Percentiles rank a stretch among this genome's conserved stretches.
phyloP scores from a whole-genome alignment of 2,888 invertebrate genomes.

The Ophion obscuratus region DNA sequence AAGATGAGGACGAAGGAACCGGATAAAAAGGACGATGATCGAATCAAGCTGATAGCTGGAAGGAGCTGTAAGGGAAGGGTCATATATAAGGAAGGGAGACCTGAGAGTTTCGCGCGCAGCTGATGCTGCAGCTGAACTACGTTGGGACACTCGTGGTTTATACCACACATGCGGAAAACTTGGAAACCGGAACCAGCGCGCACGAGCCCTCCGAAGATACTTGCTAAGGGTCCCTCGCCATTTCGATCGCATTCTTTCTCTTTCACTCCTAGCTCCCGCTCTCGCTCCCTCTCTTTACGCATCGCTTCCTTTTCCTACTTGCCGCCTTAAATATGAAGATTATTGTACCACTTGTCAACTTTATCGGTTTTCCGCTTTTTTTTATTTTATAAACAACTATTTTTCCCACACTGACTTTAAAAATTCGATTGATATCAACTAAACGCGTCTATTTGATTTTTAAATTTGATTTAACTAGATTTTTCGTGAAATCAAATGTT shows the following conservation, averaged over 20 bases:
- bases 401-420: neutral
- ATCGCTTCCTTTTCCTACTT: neutral
- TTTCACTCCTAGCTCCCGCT: slow-evolving; percentile 3
- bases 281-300: neutral
- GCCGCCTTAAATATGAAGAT: neutral
- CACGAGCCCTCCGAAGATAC: slow-evolving; percentile 25
- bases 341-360: slow-evolving; percentile 13
- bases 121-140: slow-evolving; percentile 51
- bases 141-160: slow-evolving; percentile 35
- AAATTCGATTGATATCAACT: too few species aligned
- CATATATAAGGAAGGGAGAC: slow-evolving; percentile 5
- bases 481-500: too few species aligned
- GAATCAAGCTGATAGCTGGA: slow-evolving; percentile 2
- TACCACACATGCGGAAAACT: slow-evolving; percentile 36
- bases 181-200: slow-evolving; percentile 28
- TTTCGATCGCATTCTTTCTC: slow-evolving; percentile 45
- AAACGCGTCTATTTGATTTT: too few species aligned
- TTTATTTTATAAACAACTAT: neutral
- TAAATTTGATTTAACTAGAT: too few species aligned
- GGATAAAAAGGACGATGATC: slow-evolving; percentile 45
- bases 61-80: neutral
- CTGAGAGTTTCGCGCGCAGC: slow-evolving; percentile 40
- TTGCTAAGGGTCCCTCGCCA: slow-evolving; percentile 31
- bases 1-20: slow-evolving; percentile 9
- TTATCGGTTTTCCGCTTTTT: neutral